Evolutionary conservation across 2,797 vertebrate species (phyloP), one percentile per base, ranked within the genome.

Genomic region (Odontamblyopus rebecca): DNA sequence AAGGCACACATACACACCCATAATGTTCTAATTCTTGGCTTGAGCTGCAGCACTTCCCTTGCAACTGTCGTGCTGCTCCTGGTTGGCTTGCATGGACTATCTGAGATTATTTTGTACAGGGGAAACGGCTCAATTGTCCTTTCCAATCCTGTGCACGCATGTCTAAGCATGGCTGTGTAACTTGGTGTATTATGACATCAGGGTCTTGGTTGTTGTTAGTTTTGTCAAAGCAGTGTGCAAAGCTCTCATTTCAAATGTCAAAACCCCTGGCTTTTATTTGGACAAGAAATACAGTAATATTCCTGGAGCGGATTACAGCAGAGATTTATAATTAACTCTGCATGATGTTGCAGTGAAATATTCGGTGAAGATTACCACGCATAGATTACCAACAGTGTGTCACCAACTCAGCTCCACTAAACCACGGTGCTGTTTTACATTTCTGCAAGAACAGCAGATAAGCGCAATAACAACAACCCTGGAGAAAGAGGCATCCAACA

Each of bases 21-120:
- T 70, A 51, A 11, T 2, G 18, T 73, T 44, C 18, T 0, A 6
- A 51, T 62, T 57, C 67, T 76, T 78, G 81, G 77, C 74, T 71
- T 8, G 30, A 41, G 57, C 56, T 3, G 6, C 53, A 8, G 29
- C 18, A 2, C 54, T 85, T 80, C 73, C 73, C 74, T 65, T 79
- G 73, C 77, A 80, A 80, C 76, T 78, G 80, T 68, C 79, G 64
- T 38, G 70, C 32, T 2, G 76, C 66, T 67, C 63, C 78, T 53
- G 59, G 48, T 73, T 76, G 69, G 71, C 69, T 76, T 53, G 8
- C 3, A 7, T 38, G 4, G 0, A 16, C 63, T 73, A 41, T 15
- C 62, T 19, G 68, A 74, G 71, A 80, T 82, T 69, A 82, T 71
- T 61, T 67, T 68, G 60, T 76, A 35, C 8, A 7, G 61, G 67